Evolutionary conservation across 35 echinoderm and acorn worm species (phyloP).

Genomic region (Acanthaster planci): DNA sequence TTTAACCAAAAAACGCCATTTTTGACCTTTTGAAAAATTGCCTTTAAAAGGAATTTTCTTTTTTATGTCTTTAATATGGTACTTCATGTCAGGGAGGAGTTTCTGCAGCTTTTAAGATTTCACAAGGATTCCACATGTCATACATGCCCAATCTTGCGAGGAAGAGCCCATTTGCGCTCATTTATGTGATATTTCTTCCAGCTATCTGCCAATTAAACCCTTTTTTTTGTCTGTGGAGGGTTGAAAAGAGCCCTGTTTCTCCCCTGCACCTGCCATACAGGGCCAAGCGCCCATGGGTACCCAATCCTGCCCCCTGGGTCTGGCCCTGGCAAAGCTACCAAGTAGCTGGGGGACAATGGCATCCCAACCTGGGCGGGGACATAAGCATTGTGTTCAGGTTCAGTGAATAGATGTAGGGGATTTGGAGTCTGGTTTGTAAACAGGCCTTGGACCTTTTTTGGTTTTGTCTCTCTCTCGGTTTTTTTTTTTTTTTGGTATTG

Average conservation of each 20-base stretch:
- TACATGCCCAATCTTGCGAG: no score
- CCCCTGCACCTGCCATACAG: not conserved
- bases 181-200: no score
- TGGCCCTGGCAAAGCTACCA: not conserved
- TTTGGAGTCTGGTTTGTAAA: constrained; percentile 8
- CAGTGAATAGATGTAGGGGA: not conserved
- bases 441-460: not conserved
- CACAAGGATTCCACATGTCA: no score
- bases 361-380: not conserved
- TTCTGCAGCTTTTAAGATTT: no score
- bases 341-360: not conserved
- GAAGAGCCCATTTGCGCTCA: no score
- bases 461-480: no score
- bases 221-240: not conserved
- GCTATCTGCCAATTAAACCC: constrained; percentile 9
- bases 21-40: no score
- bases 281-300: not conserved
- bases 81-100: no score
- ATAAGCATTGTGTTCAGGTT: not conserved
- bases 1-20: no score
- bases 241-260: not conserved
- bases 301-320: not conserved
- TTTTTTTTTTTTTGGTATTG: no score
- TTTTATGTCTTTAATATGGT: no score
- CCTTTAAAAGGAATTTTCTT: no score